Percentiles rank a stretch among this genome's conserved stretches.
Evolutionary conservation across 2,113 vertebrate genomes (phyloP).

Genomic region (Chamaea fasciata): DNA sequence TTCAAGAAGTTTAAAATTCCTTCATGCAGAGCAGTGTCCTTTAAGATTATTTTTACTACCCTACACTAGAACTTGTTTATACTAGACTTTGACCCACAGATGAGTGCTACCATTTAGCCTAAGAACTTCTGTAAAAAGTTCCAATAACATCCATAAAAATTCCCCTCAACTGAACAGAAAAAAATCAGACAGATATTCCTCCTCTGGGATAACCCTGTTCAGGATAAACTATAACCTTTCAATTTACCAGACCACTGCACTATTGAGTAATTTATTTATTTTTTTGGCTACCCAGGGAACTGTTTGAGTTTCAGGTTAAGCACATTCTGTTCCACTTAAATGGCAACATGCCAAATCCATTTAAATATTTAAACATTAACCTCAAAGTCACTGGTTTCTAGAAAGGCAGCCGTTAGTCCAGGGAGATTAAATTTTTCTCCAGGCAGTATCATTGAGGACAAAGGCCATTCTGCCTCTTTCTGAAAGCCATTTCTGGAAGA

Average conservation of each 20-base stretch:
- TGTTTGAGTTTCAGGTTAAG: constrained; percentile 43
- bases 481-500: neutral
- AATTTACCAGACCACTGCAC: neutral
- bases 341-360: constrained; percentile 26
- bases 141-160: neutral
- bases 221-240: neutral
- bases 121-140: neutral
- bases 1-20: neutral
- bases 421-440: neutral
- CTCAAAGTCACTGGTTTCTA: constrained; percentile 3
- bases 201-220: neutral
- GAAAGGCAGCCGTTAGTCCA: neutral
- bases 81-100: neutral
- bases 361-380: constrained; percentile 65
- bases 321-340: constrained; percentile 20
- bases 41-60: neutral
- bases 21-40: neutral
- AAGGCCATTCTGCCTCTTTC: constrained; percentile 1
- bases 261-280: constrained; percentile 19
- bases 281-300: neutral
- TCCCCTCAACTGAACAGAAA: neutral
- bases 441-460: neutral
- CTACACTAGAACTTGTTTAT: neutral
- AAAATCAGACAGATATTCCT: neutral
- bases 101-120: neutral